phyloP scores from a whole-genome alignment of 2,113 vertebrate species.

The Dasyprocta punctata region DNA sequence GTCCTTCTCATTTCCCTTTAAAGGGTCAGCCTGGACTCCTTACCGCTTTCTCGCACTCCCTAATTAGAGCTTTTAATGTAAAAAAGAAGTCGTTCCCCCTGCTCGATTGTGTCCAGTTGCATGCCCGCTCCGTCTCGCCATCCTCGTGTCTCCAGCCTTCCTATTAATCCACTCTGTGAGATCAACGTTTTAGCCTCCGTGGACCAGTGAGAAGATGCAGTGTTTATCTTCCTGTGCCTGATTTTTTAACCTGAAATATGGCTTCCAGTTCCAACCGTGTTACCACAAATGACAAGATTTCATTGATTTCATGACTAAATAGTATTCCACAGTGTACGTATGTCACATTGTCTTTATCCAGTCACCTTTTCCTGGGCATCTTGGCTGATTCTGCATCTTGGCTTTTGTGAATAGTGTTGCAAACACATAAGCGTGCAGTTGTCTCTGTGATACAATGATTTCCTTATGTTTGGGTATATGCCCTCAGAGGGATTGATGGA shows the following conservation, averaged over 20 bases:
- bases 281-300: background rate
- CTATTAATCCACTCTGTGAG: too few relatives aligned
- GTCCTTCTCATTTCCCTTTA: background rate
- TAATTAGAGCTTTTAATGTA: background rate
- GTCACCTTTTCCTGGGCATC: background rate
- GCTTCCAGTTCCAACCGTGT: background rate
- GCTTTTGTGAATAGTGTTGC: background rate
- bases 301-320: too few relatives aligned
- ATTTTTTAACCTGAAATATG: too few relatives aligned
- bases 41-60: background rate
- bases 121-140: too few relatives aligned
- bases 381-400: background rate
- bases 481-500: background rate
- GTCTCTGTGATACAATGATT: background rate
- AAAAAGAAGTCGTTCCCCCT: too few relatives aligned
- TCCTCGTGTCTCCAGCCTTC: too few relatives aligned
- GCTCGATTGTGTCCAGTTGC: too few relatives aligned
- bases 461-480: background rate
- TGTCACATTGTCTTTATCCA: too few relatives aligned
- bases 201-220: too few relatives aligned
- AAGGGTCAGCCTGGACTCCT: background rate
- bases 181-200: too few relatives aligned
- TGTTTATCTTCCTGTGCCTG: too few relatives aligned
- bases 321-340: too few relatives aligned
- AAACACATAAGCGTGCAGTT: background rate